These are phyloP conservation scores for Slavum lentiscoides DNA, from an alignment of 2,888 invertebrate species.

Conservation along the genomic window DNA sequence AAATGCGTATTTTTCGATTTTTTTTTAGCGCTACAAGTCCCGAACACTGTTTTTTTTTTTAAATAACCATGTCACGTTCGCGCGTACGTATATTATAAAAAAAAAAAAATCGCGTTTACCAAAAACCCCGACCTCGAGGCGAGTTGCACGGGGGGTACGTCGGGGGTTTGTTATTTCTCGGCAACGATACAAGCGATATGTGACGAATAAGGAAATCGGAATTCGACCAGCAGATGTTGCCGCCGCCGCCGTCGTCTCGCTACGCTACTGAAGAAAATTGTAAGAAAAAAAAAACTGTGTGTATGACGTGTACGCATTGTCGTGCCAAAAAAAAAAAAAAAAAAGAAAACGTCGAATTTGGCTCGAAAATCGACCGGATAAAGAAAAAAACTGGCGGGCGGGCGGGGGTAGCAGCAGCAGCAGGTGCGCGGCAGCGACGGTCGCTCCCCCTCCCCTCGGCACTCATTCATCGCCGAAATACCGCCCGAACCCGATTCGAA, in stretches of 20 bases:
- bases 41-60: neutral
- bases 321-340: conserved; percentile 1
- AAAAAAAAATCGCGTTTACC: neutral
- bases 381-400: neutral
- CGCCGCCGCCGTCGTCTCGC: neutral
- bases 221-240: conserved; percentile 21
- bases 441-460: neutral
- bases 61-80: no score
- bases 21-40: no score
- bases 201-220: conserved; percentile 25
- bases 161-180: conserved; percentile 8
- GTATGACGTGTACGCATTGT: neutral
- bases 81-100: neutral
- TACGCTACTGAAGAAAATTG: neutral
- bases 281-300: neutral
- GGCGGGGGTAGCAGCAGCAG: neutral
- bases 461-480: neutral
- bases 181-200: neutral
- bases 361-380: neutral
- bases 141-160: no score
- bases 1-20: no score
- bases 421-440: no score
- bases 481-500: neutral
- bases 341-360: conserved; percentile 1
- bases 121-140: no score